Conservation (phyloP, 2,888 invertebrate species). For the Coelopa pilipes region DNA sequence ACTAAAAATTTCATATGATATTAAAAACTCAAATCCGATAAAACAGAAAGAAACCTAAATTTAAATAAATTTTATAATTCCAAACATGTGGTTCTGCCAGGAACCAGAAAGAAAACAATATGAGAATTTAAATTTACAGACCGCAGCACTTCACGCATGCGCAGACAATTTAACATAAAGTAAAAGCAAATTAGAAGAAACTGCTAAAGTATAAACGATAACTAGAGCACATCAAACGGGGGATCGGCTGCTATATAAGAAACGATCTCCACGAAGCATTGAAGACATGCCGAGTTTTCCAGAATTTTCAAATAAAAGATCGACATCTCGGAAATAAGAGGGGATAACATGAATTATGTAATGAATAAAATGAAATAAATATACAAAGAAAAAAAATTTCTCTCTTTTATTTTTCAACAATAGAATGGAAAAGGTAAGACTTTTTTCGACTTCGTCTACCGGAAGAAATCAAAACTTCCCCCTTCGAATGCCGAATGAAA, state of each 20-base stretch:
- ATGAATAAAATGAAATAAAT: constrained; percentile 35
- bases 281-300: constrained; percentile 9
- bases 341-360: constrained; percentile 34
- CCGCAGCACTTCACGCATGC: constrained; percentile 27
- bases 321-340: constrained; percentile 31
- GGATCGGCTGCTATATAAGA: constrained; percentile 40
- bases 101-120: neutral
- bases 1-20: neutral
- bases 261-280: constrained; percentile 34
- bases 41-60: constrained; percentile 1
- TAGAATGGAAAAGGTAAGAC: no score
- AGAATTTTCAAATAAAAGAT: constrained; percentile 4
- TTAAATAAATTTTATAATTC: constrained; percentile 2
- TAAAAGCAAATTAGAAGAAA: neutral
- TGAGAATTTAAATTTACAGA: constrained; percentile 12
- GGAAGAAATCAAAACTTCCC: neutral
- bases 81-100: no score
- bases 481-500: neutral
- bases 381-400: constrained; percentile 46
- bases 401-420: constrained; percentile 19
- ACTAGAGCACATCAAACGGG: constrained; percentile 24
- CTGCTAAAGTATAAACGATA: constrained; percentile 31
- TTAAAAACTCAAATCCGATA: neutral
- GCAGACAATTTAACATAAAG: neutral
- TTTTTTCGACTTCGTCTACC: neutral